phyloP scores from a whole-genome alignment of 2,797 vertebrate genomes.

The Phataginus tricuspis region DNA sequence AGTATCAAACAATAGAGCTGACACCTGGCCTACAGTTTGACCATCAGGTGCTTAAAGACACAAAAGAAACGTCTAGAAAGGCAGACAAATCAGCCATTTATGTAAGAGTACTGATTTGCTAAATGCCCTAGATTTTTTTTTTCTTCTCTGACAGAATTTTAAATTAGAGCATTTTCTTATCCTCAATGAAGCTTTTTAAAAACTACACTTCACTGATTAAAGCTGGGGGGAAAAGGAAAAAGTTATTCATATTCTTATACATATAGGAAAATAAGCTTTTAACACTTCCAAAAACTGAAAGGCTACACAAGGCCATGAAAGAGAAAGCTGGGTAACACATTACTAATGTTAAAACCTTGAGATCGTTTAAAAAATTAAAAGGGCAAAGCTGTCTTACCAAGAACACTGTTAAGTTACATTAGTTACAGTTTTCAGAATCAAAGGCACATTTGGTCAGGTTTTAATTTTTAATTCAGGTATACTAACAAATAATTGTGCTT shows the following conservation, averaged over 20 bases:
- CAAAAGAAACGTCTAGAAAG: constrained; percentile 60
- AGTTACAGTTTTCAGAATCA: constrained; percentile 71
- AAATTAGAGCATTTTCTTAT: constrained; percentile 64
- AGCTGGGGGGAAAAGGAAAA: background rate
- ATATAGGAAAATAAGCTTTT: constrained; percentile 26
- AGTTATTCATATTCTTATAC: background rate
- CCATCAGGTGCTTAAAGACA: constrained; percentile 46
- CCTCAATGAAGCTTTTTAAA: constrained; percentile 15
- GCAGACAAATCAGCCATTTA: constrained; percentile 57
- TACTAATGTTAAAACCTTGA: constrained; percentile 32
- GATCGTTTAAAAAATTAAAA: constrained; percentile 46
- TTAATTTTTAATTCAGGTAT: constrained; percentile 34
- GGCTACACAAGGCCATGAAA: background rate
- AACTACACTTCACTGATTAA: constrained; percentile 32
- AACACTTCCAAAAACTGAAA: background rate
- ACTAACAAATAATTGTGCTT: background rate
- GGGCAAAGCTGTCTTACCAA: constrained; percentile 15
- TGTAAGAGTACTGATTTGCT: constrained; percentile 51
- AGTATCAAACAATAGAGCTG: constrained; percentile 37
- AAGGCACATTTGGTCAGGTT: constrained; percentile 49
- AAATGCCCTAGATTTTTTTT: constrained; percentile 33
- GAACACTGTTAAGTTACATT: constrained; percentile 54
- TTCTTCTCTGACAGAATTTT: constrained; percentile 34
- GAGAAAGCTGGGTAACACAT: background rate
- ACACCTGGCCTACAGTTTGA: constrained; percentile 32